Evolutionary conservation across 2,888 invertebrate species (phyloP), one percentile per base, ranked within the genome.

Genomic region (Chloromyia formosa): DNA sequence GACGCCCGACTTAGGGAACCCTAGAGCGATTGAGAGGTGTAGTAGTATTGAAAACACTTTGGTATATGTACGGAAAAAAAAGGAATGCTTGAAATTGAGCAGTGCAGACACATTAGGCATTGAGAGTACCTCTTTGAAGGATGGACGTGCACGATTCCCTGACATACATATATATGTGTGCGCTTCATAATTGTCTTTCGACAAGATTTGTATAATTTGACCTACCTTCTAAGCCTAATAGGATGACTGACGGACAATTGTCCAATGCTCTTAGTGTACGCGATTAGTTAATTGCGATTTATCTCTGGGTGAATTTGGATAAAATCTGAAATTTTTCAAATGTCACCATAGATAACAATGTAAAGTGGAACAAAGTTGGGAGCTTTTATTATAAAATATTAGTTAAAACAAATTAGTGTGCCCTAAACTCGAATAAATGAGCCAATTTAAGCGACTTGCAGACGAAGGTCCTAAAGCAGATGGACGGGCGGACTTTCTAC

Each of bases 41-140:
- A 49, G 27, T 35, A 35, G 27, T 49, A 49, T 49, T 10, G 49
- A n/a, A n/a, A n/a, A 49, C 49, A 49, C 12, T n/a, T n/a, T 35
- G 27, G 27, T 35, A 7, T 35, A 49, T n/a, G 12, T 49, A 3
- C 10, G 49, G 12, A 16, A 40, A 14, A 16, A 35, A 62, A 62
- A 40, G 35, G 40, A 62, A 35, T 40, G 16, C 62, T 62, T 62
- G 23, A 62, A 62, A 62, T 62, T 62, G 62, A 62, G 62, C 62
- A 62, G 40, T 35, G 62, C 62, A 62, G 62, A 62, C 62, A 62
- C 62, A 62, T 62, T 62, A 62, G 40, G 23, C 23, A 60, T n/a
- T 42, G 23, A 23, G 61, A 40, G 49, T 49, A 3, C 49, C 49
- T 49, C 49, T 60, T 23, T 23, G 58, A 10, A n/a, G 23, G 60